These are phyloP conservation scores for Cheumatopsyche charites DNA, from an alignment of 1,140 invertebrate genomes.

Conservation along the genomic window DNA sequence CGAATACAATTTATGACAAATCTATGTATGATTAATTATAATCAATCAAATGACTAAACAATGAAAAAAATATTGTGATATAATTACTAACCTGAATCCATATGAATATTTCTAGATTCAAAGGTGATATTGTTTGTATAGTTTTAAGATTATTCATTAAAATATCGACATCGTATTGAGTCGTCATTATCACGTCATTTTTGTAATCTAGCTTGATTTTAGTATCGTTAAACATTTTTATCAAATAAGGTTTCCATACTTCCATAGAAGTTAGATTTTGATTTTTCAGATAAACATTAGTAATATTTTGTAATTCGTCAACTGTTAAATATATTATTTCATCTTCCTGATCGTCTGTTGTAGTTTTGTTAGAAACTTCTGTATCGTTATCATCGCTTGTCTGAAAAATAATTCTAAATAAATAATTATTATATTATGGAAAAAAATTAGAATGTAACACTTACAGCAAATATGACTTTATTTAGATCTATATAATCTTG, in stretches of 20 bases:
- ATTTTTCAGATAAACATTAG: slow-evolving; percentile 61
- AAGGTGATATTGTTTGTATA: slow-evolving; percentile 60
- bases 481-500: slow-evolving; percentile 54
- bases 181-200: slow-evolving; percentile 65
- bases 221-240: slow-evolving; percentile 64
- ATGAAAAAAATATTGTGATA: neutral
- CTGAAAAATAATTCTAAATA: no score
- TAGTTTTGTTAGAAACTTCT: no score
- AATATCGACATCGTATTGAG: slow-evolving; percentile 66
- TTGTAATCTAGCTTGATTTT: slow-evolving; percentile 60
- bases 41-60: neutral
- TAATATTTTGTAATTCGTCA: slow-evolving; percentile 66
- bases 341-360: no score
- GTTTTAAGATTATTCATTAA: slow-evolving; percentile 64
- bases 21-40: no score
- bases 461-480: no score
- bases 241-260: slow-evolving; percentile 70
- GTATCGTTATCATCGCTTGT: no score
- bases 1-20: no score
- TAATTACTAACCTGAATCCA: slow-evolving; percentile 73
- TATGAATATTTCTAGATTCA: slow-evolving; percentile 68
- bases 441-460: no score
- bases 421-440: no score
- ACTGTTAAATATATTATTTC: slow-evolving; percentile 65
- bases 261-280: slow-evolving; percentile 60